Evolutionary conservation across 2,888 invertebrate genomes (phyloP), one percentile per base, ranked within the genome.

Genomic region (Polydrusus tereticollis): DNA sequence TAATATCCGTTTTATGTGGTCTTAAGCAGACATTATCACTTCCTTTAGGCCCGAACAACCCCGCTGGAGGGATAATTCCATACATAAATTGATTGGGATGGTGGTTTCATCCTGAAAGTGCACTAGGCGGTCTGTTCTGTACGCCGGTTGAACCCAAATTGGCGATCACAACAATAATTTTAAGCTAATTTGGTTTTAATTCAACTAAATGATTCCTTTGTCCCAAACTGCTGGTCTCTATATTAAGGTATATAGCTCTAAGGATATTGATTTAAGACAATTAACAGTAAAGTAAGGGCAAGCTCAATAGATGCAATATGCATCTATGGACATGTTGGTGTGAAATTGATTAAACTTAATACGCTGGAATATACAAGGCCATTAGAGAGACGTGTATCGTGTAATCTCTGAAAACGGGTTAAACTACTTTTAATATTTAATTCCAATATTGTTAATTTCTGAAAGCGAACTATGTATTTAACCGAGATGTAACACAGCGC

Each of bases 101-200:
- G 36, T 58, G 64, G 70, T 57, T 70, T 70, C 70, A 64, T 70
- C 70, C 65, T 70, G 64, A 62, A 52, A 69, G 69, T 69, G 69
- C 69, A 69, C 55, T 38, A 52, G 52, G 33, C 67, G 67, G 50
- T 59, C 50, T 47, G 67, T 38, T 57, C 26, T 57, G 10, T 57
- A 66, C 55, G 26, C 36, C 55, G 43, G 58, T 47, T 50, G 18
- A 52, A 47, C 69, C 69, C 33, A 57, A 69, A 69, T 69, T 63
- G 57, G 36, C 66, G 66, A 71, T 66, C 66, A 66, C 73, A 63
- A 72, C 72, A 69, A 75, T 73, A 73, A 71, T 73, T 76, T 69
- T 59, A 26, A 50, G 68, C 47, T 75, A 73, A 76, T 75, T 70
- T 59, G 57, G 66, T 23, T 64, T 58, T 72, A 75, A 72, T 72